Conservation (phyloP, 2,797 vertebrate species). For the Falco naumanni region DNA sequence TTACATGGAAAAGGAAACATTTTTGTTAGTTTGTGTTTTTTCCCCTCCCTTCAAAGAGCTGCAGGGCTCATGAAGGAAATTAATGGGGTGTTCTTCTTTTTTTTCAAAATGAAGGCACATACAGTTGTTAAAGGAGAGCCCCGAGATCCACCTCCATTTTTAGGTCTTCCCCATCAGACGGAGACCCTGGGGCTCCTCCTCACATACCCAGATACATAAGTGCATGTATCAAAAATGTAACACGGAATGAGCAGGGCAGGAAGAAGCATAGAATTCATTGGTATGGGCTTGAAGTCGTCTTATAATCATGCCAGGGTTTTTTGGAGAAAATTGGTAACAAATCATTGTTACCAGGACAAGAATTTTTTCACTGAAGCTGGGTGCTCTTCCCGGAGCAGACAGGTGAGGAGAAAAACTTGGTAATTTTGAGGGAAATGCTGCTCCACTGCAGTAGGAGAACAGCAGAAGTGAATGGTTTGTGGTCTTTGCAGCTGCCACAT, state of each 20-base stretch:
- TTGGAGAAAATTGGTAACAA: background rate
- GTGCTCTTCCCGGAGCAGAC: background rate
- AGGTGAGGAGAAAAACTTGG: background rate
- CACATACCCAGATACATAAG: background rate
- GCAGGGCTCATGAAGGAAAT: background rate
- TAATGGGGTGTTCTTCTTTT: background rate
- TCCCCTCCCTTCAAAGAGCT: background rate
- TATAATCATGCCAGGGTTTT: background rate
- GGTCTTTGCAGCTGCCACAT: accelerated
- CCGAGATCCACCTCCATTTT: background rate
- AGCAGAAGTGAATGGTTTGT: background rate
- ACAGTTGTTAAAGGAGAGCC: background rate
- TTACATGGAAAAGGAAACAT: background rate
- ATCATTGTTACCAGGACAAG: background rate
- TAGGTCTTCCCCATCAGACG: background rate
- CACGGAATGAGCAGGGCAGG: background rate
- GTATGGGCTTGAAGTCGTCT: background rate
- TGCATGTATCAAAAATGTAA: background rate
- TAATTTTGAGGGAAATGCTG: background rate
- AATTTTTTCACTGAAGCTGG: background rate
- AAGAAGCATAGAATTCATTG: background rate
- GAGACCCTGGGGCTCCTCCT: background rate
- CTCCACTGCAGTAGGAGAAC: background rate
- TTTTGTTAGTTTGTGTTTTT: background rate
- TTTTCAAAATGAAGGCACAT: background rate